Base-by-base conservation (phyloP, 2,797 vertebrate genomes). In the Simalia tracyae region DNA sequence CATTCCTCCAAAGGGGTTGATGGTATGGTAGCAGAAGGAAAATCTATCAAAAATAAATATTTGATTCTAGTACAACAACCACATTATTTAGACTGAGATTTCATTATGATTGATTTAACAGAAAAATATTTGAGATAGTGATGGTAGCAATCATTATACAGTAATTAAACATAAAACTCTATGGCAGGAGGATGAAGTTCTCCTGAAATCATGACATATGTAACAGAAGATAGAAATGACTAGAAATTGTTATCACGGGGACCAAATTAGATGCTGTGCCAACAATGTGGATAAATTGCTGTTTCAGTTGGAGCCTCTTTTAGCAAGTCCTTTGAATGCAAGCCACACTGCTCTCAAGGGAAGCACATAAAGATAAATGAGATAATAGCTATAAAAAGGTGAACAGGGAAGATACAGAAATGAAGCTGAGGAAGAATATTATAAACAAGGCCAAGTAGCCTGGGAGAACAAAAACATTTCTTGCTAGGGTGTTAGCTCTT, bases 41-140 rank as follows among this genome's bases (percentile, higher is more conserved):
- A 54, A 63, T 95, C 91, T 68, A 85, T 88, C 94, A 93, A 92
- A 88, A 96, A 93, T 11, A 0, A 96, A 93, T 11, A 0, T 92
- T 95, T 46, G 95, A 96, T 94, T 95, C 92, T 87, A 94, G 26
- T 91, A 93, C 88, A 95, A 93, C 92, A 93, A 92, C 64, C 11
- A 92, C 94, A 93, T 90, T 87, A 68, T 94, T 95, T 91, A 68
- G 93, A 94, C 93, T 92, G 92, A 87, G 76, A 26, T 86, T 96
- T 96, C 94, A 95, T 95, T 94, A 61, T 91, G 89, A 95, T 94
- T 92, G 91, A 88, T 94, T 94, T 92, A 93, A 94, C 89, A 93
- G 31, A 86, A 90, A 95, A 94, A 93, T 92, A 89, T 92, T 88
- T 81, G 72, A 63, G 61, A 8, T 63, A 63, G 22, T 9, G 8